Percentiles rank a stretch among this genome's conserved stretches.
Evolutionary conservation across 2,113 vertebrate species (phyloP).

Genomic region (Hydrochoerus hydrochaeris): DNA sequence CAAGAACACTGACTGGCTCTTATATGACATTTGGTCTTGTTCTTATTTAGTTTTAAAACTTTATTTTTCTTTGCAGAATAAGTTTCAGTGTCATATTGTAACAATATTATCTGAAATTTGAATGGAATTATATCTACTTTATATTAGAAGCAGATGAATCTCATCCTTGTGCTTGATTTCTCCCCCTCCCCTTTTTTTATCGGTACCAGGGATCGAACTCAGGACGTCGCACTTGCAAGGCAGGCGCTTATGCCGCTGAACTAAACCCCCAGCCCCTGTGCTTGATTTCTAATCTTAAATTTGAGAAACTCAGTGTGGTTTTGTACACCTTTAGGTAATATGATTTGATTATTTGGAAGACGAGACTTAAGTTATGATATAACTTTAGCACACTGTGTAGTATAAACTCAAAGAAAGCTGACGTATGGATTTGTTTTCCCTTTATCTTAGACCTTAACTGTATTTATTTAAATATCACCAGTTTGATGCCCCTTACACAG

Average conservation of each 20-base stretch:
- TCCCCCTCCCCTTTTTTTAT: no score
- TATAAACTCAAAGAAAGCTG: not conserved
- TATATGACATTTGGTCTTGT: not conserved
- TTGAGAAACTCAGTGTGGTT: not conserved
- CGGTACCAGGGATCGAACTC: no score
- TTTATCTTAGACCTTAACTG: not conserved
- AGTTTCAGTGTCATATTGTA: not conserved
- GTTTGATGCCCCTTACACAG: not conserved
- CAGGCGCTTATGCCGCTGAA: no score
- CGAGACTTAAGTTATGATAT: not conserved
- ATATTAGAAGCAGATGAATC: not conserved
- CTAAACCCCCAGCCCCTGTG: no score
- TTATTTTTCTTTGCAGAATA: not conserved
- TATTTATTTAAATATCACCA: not conserved
- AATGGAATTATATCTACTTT: not conserved
- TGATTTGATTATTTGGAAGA: not conserved
- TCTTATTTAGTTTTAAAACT: slow-evolving; percentile 45
- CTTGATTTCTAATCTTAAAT: not conserved
- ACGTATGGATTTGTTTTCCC: not conserved
- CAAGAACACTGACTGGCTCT: not conserved
- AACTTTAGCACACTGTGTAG: not conserved
- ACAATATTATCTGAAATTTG: not conserved
- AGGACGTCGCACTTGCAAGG: no score
- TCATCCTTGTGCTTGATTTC: not conserved
- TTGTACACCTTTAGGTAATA: not conserved